Conservation (phyloP, 2,888 invertebrate genomes). For the Phortica okadai region DNA sequence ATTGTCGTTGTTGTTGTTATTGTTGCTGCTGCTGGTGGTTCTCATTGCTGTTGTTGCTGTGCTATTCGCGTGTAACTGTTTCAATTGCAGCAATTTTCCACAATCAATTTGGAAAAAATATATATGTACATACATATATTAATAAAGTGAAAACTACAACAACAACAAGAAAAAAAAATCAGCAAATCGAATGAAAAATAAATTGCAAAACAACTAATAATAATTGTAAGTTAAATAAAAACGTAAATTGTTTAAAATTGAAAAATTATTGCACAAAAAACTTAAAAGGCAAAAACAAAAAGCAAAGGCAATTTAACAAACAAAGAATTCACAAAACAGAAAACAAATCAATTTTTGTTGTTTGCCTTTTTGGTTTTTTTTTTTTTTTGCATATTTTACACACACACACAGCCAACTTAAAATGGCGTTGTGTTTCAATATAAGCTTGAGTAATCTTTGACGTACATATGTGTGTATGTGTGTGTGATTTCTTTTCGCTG, state of each 20-base stretch:
- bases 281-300: slow-evolving; percentile 14
- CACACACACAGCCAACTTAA: background rate
- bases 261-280: background rate
- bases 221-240: background rate
- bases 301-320: background rate
- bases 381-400: slow-evolving; percentile 18
- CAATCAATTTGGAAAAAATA: slow-evolving; percentile 13
- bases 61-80: slow-evolving; percentile 63
- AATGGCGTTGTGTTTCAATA: slow-evolving; percentile 29
- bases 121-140: background rate
- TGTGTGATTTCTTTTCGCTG: slow-evolving; percentile 44
- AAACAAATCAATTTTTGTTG: background rate
- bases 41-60: slow-evolving; percentile 37
- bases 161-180: background rate
- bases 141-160: slow-evolving; percentile 9
- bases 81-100: slow-evolving; percentile 28
- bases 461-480: slow-evolving; percentile 33
- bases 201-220: slow-evolving; percentile 11
- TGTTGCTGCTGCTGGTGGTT: slow-evolving; percentile 46
- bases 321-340: slow-evolving; percentile 17
- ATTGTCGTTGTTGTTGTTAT: slow-evolving; percentile 50
- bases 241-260: background rate
- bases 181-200: slow-evolving; percentile 2
- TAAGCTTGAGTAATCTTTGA: slow-evolving; percentile 21
- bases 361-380: background rate